Percentiles rank a stretch among this genome's conserved stretches.
phyloP scores from a whole-genome alignment of 2,888 invertebrate species.

The Isotomurus palustris region DNA sequence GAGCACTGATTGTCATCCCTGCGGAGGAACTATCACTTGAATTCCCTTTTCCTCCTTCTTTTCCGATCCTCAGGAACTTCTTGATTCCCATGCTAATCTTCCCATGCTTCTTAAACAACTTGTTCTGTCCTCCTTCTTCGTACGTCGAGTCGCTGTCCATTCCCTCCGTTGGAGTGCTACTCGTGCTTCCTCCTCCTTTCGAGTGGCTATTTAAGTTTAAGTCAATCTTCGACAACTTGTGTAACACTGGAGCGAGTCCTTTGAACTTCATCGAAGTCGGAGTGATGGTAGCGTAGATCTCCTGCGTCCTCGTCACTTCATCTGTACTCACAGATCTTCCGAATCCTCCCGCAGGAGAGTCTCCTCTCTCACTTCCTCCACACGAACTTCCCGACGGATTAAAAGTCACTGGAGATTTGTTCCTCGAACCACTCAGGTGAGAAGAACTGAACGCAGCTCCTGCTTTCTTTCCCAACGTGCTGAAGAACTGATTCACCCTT shows the following conservation, averaged over 20 bases:
- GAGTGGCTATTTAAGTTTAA: constrained; percentile 15
- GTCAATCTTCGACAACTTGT: constrained; percentile 44
- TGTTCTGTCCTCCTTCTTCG: constrained; percentile 40
- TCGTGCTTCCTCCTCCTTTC: constrained; percentile 17
- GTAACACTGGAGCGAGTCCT: constrained; percentile 41
- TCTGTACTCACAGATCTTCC: constrained; percentile 41
- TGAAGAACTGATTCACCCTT: constrained; percentile 46
- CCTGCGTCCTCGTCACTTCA: constrained; percentile 45
- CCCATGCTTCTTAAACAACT: constrained; percentile 41
- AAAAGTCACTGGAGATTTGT: constrained; percentile 26
- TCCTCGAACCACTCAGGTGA: constrained; percentile 23
- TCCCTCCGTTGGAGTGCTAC: neutral
- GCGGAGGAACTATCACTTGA: neutral
- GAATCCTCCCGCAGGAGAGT: constrained; percentile 12
- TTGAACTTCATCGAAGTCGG: constrained; percentile 44
- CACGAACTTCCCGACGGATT: constrained; percentile 13
- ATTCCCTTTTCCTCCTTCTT: constrained; percentile 12
- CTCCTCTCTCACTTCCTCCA: no score
- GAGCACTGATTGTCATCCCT: neutral
- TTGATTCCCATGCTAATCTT: neutral
- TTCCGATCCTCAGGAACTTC: neutral
- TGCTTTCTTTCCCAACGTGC: constrained; percentile 45
- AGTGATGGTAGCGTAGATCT: constrained; percentile 44
- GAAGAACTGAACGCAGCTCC: constrained; percentile 44
- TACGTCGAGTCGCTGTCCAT: constrained; percentile 23